Evolutionary conservation across 2,888 invertebrate genomes (phyloP), one percentile per base, ranked within the genome.

Genomic region (Odontomyia ornata): DNA sequence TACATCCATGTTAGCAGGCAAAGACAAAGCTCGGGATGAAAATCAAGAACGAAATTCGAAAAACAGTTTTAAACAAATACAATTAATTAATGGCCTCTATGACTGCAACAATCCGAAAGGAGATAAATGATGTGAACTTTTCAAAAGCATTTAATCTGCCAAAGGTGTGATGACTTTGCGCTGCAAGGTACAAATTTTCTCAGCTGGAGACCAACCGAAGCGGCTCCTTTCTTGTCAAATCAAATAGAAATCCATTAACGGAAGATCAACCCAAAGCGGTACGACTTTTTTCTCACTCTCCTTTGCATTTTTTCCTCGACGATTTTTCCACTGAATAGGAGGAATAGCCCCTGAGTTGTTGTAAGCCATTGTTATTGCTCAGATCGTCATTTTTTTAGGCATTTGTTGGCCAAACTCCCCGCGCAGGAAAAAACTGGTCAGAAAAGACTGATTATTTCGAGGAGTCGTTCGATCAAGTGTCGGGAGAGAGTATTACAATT

Each of bases 121-220:
- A 76, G 76, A 76, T 76, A 67, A 67, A 76, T 76, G 76, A 76
- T 76, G 76, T 52, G 56, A 76, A 67, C 46, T 76, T 36, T 67
- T 60, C 36, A 67, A 76, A 76, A 67, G 76, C 67, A 64, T 67
- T 65, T 65, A 73, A 56, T 56, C 52, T 76, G 76, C 76, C 76
- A 76, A 64, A 76, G 78, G 78, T 76, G 76, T 76, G 76, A 78
- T 72, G 73, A 76, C 72, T 76, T 73, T 78, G 78, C 76, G 75
- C 76, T 65, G 67, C 65, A 52, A 67, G 67, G 57, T 76, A 78
- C 78, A 76, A 76, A 76, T 76, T 78, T 81, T 80, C 80, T 81
- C 76, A 67, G 82, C 77, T 79, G 81, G 77, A 75, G 36, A 75
- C 75, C 79, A 81, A 62, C 56, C 57, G 43, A 67, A 67, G 76